A percentile compares a stretch with the other conserved stretches of the same genome.
These are phyloP conservation scores for Rattus rattus DNA, from an alignment of 2,113 vertebrate genomes.

Conservation along the genomic window DNA sequence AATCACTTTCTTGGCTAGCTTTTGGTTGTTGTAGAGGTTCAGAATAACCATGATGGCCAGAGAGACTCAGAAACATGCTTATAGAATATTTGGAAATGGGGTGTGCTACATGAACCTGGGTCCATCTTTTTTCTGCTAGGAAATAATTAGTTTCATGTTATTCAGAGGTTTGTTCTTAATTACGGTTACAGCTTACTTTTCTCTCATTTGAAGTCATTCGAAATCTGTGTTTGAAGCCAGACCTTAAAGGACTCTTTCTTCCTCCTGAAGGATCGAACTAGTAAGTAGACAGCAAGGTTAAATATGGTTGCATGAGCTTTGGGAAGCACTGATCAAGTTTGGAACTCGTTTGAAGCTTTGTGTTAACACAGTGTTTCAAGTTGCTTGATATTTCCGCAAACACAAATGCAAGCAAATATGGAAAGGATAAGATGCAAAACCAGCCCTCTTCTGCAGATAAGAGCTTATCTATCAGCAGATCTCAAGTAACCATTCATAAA, in stretches of 20 bases:
- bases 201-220: constrained; percentile 24
- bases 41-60: neutral
- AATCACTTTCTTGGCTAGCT: neutral
- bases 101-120: neutral
- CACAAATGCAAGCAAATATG: neutral
- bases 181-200: constrained; percentile 43
- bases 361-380: neutral
- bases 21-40: neutral
- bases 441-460: constrained; percentile 40
- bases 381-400: constrained; percentile 26
- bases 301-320: constrained; percentile 1
- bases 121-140: neutral
- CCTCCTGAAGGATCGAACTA: constrained; percentile 18
- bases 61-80: neutral
- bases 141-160: constrained; percentile 1
- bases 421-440: constrained; percentile 48
- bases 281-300: constrained; percentile 15
- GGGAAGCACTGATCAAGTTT: constrained; percentile 6
- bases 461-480: constrained; percentile 44
- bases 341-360: constrained; percentile 28
- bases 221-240: neutral
- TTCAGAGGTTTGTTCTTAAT: constrained; percentile 31
- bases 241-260: constrained; percentile 16
- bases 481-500: constrained; percentile 66
- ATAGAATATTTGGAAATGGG: neutral